Conservation (phyloP, 2,888 invertebrate species). For the Julus scanicus region DNA sequence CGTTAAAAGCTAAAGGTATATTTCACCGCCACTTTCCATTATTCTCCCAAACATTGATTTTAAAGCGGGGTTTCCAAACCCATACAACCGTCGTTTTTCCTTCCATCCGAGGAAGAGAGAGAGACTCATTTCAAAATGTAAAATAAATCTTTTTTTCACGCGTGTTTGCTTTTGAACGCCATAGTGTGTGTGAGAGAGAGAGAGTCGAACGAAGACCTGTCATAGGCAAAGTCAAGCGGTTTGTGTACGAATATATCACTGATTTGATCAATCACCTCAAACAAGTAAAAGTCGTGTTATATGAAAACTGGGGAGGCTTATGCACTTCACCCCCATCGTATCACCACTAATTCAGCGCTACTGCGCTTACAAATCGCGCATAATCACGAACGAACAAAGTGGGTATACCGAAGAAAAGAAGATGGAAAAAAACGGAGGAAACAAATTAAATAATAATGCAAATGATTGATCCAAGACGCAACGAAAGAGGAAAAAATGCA, state of each 20-base stretch:
- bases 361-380: not conserved
- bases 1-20: not conserved
- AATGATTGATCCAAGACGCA: slow-evolving; percentile 43
- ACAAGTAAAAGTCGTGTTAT: slow-evolving; percentile 42
- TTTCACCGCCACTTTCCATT: not conserved
- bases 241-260: slow-evolving; percentile 42
- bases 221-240: slow-evolving; percentile 39
- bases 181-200: slow-evolving; percentile 1
- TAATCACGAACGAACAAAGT: not conserved
- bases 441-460: slow-evolving; percentile 49
- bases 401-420: not conserved
- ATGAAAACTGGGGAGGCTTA: slow-evolving; percentile 35
- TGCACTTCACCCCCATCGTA: slow-evolving; percentile 9
- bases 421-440: not conserved
- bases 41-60: not conserved
- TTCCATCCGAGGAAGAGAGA: not conserved
- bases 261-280: slow-evolving; percentile 39
- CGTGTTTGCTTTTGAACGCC: slow-evolving; percentile 8
- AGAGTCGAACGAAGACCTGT: slow-evolving; percentile 19
- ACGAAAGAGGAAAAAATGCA: not conserved
- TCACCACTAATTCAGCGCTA: not conserved
- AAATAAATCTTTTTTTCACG: slow-evolving; percentile 50
- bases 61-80: not conserved
- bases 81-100: not conserved
- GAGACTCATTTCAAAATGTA: slow-evolving; percentile 48